Base-by-base conservation (phyloP, 2,888 invertebrate species). In the Acheta domesticus region DNA sequence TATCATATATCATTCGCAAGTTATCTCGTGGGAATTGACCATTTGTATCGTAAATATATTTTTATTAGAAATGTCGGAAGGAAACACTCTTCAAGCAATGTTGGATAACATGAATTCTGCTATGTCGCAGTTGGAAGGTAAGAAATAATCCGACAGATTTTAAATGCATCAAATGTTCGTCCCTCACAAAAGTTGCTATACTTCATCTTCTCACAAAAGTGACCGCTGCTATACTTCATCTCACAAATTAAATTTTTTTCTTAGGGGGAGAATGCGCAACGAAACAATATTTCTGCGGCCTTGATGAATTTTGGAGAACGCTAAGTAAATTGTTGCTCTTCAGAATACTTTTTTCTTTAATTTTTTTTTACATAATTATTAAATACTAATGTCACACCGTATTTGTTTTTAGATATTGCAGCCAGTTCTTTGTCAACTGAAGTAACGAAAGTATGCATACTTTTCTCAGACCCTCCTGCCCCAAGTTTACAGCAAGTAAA, bases 381-480 rank as follows among this genome's bases (percentile, higher is more conserved):
- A 14, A 12, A 48, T 12, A 8, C 19, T 75, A 48, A 5, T 20
- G 3, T 76, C 19, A 48, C 50, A 50, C 23, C 48, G 50, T 48
- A 50, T 12, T 49, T 4, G 20, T 49, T 75, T 79, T 48, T 49
- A 81, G 81, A 78, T 74, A 36, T 76, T 36, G 50, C 77, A 75
- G 20, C 76, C 20, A 79, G 80, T 19, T 75, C 48, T 19, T 36
- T 82, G 21, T 80, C 81, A 48, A 77, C 77, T 76, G 82, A 82
- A 80, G 77, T 82, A 19, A 81, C 81, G 49, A 81, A 82, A 76
- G 48, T 82, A 20, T 80, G 81, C 48, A 73, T 82, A 49, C 23
- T 77, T 23, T 80, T 76, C 48, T 79, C 81, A 19, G 80, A 81
- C 48, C 80, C 77, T 49, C 80, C 80, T 5, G n/a, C 62, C 1